Conservation (phyloP, 2,797 vertebrate species). For the Pristis pectinata region DNA sequence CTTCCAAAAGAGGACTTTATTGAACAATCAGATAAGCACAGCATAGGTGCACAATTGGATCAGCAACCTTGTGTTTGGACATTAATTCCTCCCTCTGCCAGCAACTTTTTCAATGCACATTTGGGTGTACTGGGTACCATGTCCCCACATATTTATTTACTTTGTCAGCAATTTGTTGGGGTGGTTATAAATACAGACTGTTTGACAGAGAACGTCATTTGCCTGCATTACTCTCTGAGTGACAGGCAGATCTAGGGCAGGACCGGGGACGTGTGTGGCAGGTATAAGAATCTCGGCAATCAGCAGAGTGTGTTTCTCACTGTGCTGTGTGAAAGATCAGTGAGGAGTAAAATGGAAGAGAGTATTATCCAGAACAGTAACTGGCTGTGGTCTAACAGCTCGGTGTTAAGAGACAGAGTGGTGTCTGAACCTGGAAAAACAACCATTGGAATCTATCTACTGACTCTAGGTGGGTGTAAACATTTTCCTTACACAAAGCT, state of each 20-base stretch:
- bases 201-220: background rate
- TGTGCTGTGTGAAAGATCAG: background rate
- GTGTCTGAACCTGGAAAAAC: constrained; percentile 40
- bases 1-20: background rate
- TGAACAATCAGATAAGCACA: background rate
- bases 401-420: constrained; percentile 11
- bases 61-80: background rate
- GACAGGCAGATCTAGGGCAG: background rate
- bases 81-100: background rate
- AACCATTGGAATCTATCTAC: constrained; percentile 38
- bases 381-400: constrained; percentile 34
- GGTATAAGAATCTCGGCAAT: background rate
- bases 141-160: background rate
- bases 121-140: background rate
- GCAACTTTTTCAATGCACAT: background rate
- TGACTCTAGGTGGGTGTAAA: constrained; percentile 42
- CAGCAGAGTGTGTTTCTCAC: background rate
- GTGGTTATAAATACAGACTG: no score
- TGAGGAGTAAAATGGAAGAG: background rate
- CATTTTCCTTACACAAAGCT: background rate
- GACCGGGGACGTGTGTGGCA: background rate
- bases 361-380: constrained; percentile 26
- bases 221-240: background rate
- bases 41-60: background rate
- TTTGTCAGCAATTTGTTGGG: no score